Evolutionary conservation across 2,888 invertebrate species (phyloP).

Genomic region (Bombyx huttoni): DNA sequence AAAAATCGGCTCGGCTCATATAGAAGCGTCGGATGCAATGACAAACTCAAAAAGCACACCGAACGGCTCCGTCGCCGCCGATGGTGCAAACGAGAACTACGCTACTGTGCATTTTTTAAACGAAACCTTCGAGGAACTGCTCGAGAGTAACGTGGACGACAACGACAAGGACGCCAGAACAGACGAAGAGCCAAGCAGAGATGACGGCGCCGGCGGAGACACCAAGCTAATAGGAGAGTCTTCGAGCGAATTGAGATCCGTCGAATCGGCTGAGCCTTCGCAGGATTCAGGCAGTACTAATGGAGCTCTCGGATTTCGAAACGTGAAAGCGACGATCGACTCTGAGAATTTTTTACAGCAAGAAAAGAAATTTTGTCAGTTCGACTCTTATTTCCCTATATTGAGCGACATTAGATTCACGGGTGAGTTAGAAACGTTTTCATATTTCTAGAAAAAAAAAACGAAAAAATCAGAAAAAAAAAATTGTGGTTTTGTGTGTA

Average conservation of each 20-base stretch:
- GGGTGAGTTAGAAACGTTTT: conserved; percentile 28
- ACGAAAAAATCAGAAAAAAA: too few species aligned
- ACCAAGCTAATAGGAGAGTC: conserved; percentile 12
- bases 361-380: conserved; percentile 60
- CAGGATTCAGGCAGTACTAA: conserved; percentile 16
- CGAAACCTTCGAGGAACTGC: conserved; percentile 54
- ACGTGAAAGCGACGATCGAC: conserved; percentile 28
- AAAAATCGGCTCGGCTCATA: neutral
- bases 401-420: conserved; percentile 62
- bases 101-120: conserved; percentile 54
- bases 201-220: conserved; percentile 6
- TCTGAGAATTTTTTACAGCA: conserved; percentile 60
- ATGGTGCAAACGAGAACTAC: conserved; percentile 31
- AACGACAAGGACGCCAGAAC: conserved; percentile 38
- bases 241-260: neutral
- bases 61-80: neutral
- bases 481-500: too few species aligned
- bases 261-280: conserved; percentile 8
- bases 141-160: conserved; percentile 61
- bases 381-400: conserved; percentile 45
- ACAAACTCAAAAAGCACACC: neutral
- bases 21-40: neutral
- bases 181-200: conserved; percentile 12
- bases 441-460: too few species aligned
- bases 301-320: conserved; percentile 20